Evolutionary conservation across 2,113 vertebrate genomes (phyloP), one percentile per base, ranked within the genome.

Genomic region (Emydocephalus ijimae): DNA sequence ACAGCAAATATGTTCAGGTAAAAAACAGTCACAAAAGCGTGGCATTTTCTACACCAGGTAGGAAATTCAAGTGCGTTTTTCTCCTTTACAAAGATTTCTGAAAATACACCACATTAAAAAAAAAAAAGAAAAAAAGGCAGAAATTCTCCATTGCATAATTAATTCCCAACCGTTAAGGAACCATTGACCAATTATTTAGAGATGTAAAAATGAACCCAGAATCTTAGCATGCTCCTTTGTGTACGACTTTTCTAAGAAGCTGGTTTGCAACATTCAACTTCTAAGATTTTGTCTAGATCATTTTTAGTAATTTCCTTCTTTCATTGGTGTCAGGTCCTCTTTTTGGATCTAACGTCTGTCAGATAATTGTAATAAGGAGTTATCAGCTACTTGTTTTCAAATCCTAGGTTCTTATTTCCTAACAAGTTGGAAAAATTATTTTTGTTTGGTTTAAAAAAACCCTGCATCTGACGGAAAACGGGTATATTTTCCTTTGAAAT

Each of bases 1-100:
- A 96, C 93, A 98, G 97, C 91, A 96, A 88, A 34, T 97, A 97
- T 0, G 97, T 96, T 34, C 98, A 98, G 97, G 98, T 98, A 95
- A 18, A 2, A 15, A 2, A 15, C 21, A 45, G 12, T 24, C 26
- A 74, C 8, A 6, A 57, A 57, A 59, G 9, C 3, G 18, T 29
- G 3, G 15, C 5, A 64, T 15, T 64, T 15, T 29, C 1, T 45
- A 3, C 88, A 59, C 7, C 24, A 14, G n/a, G 29, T 7, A 34
- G 69, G 69, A 2, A 74, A 74, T 74, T 18, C 64, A 74, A n/a
- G n/a, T 34, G 29, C 1, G 1, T 18, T 74, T 74, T 34, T 74
- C 29, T 74, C n/a, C 12, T 74, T 74, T 5, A 0, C 43, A 45
- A 45, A 45, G 14, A n/a, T 29, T 69, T 69, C 85, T 86, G 85